phyloP scores from a whole-genome alignment of 2,888 invertebrate genomes.

The Drepanosiphum platanoidis region DNA sequence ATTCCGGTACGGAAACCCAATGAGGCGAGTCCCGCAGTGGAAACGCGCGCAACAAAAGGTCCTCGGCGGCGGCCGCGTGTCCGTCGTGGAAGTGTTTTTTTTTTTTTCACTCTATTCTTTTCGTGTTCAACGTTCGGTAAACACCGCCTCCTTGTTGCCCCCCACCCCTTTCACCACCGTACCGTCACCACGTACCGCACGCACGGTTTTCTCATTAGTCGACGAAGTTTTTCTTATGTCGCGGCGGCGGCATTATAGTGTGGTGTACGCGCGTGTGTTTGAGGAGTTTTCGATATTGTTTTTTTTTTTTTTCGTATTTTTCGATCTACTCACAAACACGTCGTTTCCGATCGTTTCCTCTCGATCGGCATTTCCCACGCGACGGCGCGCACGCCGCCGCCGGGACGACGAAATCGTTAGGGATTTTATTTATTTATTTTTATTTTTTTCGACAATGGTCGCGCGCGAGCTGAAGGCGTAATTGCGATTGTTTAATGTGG shows the following conservation, averaged over 20 bases:
- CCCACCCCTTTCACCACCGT: background rate
- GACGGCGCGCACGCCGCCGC: background rate
- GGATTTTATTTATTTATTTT: background rate
- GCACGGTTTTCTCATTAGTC: slow-evolving; percentile 44
- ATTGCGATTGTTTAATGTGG: slow-evolving; percentile 59
- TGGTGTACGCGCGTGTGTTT: background rate
- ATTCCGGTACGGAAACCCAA: slow-evolving; percentile 60
- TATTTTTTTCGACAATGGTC: slow-evolving; percentile 31
- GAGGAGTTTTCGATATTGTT: background rate
- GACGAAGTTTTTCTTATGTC: background rate
- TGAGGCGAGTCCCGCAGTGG: slow-evolving; percentile 46
- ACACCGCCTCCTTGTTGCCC: slow-evolving; percentile 26
- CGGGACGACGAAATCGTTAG: slow-evolving; percentile 13
- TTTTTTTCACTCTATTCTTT: background rate
- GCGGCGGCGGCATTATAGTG: too few relatives aligned
- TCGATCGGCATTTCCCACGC: slow-evolving; percentile 47
- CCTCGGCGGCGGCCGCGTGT: background rate
- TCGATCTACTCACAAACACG: background rate
- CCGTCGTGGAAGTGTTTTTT: background rate
- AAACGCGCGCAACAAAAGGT: slow-evolving; percentile 28
- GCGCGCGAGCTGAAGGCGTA: slow-evolving; percentile 57
- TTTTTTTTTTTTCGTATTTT: background rate
- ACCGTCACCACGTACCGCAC: background rate
- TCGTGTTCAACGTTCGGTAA: slow-evolving; percentile 50
- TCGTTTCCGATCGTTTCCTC: background rate